Percentiles rank a stretch among this genome's conserved stretches.
Evolutionary conservation across 2,888 invertebrate genomes (phyloP).

Genomic region (Plagodis dolabraria): DNA sequence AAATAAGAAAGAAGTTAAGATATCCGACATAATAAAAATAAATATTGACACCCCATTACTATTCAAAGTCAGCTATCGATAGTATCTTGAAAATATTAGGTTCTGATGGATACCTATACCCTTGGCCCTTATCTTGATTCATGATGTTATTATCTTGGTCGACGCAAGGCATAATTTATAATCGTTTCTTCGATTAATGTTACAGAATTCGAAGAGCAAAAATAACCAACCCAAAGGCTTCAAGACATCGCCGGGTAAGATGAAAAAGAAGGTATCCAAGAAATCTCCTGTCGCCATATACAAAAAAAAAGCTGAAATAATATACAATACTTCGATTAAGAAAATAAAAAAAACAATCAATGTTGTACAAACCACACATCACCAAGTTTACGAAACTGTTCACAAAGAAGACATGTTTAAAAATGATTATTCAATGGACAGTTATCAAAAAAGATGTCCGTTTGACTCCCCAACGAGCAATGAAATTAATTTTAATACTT

Average conservation of each 20-base stretch:
- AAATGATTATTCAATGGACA: conserved; percentile 53
- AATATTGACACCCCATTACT: too few relatives aligned
- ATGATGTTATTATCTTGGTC: too few relatives aligned
- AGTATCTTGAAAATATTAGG: too few relatives aligned
- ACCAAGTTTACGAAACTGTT: conserved; percentile 49
- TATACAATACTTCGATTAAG: conserved; percentile 55
- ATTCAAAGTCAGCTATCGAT: too few relatives aligned
- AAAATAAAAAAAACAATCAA: conserved; percentile 59
- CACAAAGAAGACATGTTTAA: conserved; percentile 62
- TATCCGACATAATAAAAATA: too few relatives aligned
- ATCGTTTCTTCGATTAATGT: conserved; percentile 14
- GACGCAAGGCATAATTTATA: too few relatives aligned
- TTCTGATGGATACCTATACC: too few relatives aligned
- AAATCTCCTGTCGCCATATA: conserved; percentile 69
- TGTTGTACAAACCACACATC: conserved; percentile 54
- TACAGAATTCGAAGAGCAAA: conserved; percentile 68
- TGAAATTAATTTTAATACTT: conserved; percentile 68
- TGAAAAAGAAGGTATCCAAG: conserved; percentile 66
- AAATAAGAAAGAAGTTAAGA: too few relatives aligned
- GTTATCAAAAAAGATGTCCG: conserved; percentile 59
- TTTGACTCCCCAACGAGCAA: conserved; percentile 66
- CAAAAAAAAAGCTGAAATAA: conserved; percentile 67
- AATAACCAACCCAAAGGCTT: conserved; percentile 54
- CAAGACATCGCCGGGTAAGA: conserved; percentile 74
- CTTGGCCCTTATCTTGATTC: too few relatives aligned